phyloP scores from a whole-genome alignment of 37 sponge, comb jelly and placozoan species.

The Chondrilla cf. caribensis region DNA sequence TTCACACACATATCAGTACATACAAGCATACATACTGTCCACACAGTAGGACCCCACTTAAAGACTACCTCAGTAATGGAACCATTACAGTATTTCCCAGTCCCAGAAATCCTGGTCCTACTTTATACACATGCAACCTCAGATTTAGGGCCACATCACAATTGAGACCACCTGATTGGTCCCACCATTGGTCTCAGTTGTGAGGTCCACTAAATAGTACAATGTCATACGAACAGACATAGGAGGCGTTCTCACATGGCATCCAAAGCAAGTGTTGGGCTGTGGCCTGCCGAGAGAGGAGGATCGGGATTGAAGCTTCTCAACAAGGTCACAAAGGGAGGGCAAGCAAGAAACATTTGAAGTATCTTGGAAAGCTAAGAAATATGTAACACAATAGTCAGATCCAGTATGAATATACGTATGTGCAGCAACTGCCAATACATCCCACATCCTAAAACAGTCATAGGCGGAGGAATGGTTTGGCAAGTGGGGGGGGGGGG shows the following conservation, averaged over 20 bases:
- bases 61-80: too few species aligned
- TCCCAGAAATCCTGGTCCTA: too few species aligned
- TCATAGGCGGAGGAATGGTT: too few species aligned
- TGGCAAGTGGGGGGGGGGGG: too few species aligned
- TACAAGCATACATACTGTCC: not conserved
- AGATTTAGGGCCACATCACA: too few species aligned
- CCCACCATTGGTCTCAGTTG: too few species aligned
- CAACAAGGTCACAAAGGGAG: conserved; percentile 56
- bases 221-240: too few species aligned
- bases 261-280: conserved; percentile 63
- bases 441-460: not conserved
- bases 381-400: not conserved
- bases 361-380: conserved; percentile 43
- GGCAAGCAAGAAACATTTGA: conserved; percentile 73
- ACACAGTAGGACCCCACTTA: too few species aligned
- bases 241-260: conserved; percentile 79
- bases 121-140: too few species aligned
- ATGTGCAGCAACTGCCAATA: not conserved
- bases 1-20: not conserved
- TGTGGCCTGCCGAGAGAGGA: conserved; percentile 23
- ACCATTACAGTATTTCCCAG: too few species aligned
- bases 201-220: too few species aligned
- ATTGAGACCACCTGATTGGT: too few species aligned
- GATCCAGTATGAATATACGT: not conserved
- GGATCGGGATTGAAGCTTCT: conserved; percentile 34